Evolutionary conservation across 2,113 vertebrate species (phyloP).

Genomic region (Euleptes europaea): DNA sequence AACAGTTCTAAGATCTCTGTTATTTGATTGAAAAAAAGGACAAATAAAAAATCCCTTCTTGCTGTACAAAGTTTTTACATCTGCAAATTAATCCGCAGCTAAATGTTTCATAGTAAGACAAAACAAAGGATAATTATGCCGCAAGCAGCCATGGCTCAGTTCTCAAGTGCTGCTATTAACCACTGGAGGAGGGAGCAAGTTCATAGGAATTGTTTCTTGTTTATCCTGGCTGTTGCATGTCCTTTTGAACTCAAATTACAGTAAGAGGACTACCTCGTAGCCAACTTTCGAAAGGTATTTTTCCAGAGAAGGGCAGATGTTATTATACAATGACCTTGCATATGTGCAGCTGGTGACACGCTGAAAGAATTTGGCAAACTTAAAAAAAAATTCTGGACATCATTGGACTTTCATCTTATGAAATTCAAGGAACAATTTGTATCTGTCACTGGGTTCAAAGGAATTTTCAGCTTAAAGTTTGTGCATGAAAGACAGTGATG

Average conservation of each 20-base stretch:
- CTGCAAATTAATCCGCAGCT: neutral
- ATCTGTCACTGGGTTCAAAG: neutral
- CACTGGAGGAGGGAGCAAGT: fast-evolving
- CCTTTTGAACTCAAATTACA: neutral
- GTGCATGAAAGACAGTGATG: neutral
- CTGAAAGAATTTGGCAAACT: neutral
- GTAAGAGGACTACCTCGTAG: neutral
- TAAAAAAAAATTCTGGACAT: neutral
- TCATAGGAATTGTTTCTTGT: neutral
- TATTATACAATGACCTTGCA: neutral
- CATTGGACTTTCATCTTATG: neutral
- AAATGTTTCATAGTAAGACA: neutral
- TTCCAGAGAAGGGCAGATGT: neutral
- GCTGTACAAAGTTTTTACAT: neutral
- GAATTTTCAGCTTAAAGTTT: neutral
- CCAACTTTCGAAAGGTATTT: neutral
- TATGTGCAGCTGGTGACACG: neutral
- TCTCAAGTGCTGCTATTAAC: neutral
- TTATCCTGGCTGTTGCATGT: neutral
- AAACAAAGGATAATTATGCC: neutral
- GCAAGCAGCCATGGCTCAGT: neutral
- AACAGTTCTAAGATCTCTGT: neutral
- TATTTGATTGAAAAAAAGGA: neutral
- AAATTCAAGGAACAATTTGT: neutral
- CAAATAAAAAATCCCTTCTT: neutral